phyloP scores from a whole-genome alignment of 92 coral and sea anemone species.

The Porites evermanni region DNA sequence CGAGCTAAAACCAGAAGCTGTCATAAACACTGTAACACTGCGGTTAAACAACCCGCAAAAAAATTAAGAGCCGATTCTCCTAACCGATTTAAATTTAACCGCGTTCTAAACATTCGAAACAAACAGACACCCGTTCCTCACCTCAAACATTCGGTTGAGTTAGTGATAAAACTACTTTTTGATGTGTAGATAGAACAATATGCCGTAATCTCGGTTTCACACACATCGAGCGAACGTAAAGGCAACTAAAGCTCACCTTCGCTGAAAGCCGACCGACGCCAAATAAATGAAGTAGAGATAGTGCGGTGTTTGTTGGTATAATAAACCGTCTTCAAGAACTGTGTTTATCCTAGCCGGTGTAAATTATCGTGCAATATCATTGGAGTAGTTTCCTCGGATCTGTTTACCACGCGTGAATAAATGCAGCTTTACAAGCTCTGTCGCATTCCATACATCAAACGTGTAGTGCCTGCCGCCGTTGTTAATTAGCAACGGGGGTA shows the following conservation, averaged over 20 bases:
- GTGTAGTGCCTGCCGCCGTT: conserved; percentile 43
- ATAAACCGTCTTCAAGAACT: conserved; percentile 7
- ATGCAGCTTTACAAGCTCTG: conserved; percentile 29
- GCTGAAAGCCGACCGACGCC: not conserved
- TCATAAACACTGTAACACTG: conserved; percentile 28
- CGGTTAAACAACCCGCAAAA: conserved; percentile 48
- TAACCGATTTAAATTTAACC: not conserved
- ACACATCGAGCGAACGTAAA: conserved; percentile 4
- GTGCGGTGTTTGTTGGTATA: not conserved
- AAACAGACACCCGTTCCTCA: not conserved
- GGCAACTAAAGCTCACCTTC: not conserved
- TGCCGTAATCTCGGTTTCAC: not conserved
- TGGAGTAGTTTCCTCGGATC: conserved; percentile 4
- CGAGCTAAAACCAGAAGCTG: conserved; percentile 37
- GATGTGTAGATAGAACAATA: conserved; percentile 2
- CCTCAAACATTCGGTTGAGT: not conserved
- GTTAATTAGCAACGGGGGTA: conserved; percentile 45
- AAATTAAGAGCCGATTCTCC: not conserved
- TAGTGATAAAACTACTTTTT: not conserved
- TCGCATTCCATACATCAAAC: conserved; percentile 44
- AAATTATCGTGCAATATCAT: conserved; percentile 25
- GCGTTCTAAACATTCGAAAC: not conserved
- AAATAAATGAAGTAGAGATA: not conserved
- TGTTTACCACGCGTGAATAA: conserved; percentile 11
- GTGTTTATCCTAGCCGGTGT: conserved; percentile 16